These are phyloP conservation scores for Cyanoramphus novaezelandiae DNA, from an alignment of 2,113 vertebrate genomes.

Conservation along the genomic window DNA sequence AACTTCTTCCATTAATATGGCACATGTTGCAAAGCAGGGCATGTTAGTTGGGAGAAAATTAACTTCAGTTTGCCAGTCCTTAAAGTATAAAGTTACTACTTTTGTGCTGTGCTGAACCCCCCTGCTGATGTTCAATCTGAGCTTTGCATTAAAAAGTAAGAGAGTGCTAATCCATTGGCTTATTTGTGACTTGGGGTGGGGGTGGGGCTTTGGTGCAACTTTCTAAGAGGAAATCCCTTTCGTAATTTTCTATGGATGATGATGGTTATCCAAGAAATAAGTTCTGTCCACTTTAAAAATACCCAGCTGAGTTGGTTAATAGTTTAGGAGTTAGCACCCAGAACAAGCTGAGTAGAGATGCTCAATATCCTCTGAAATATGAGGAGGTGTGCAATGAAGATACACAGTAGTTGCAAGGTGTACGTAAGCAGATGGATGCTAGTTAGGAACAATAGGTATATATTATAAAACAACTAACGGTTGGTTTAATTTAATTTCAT, in stretches of 20 bases:
- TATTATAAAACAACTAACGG: background rate
- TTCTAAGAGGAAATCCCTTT: background rate
- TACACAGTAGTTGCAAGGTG: accelerated
- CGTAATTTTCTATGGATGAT: accelerated
- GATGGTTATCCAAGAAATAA: background rate
- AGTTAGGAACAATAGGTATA: background rate
- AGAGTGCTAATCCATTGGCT: background rate
- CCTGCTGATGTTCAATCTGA: background rate
- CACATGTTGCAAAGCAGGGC: accelerated
- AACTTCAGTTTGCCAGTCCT: background rate
- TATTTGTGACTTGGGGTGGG: background rate
- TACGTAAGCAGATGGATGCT: background rate
- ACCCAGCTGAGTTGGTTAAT: accelerated
- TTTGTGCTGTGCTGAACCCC: background rate
- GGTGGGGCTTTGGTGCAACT: background rate
- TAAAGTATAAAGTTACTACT: background rate
- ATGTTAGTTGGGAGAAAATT: background rate
- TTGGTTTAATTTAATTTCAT: background rate
- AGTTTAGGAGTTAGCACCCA: background rate
- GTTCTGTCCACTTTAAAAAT: background rate
- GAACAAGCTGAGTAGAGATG: background rate
- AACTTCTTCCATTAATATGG: background rate
- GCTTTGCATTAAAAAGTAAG: background rate
- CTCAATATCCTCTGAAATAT: background rate
- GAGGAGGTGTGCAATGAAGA: background rate